Evolutionary conservation across 1,140 invertebrate species (phyloP).

Genomic region (Orchesella cincta): DNA sequence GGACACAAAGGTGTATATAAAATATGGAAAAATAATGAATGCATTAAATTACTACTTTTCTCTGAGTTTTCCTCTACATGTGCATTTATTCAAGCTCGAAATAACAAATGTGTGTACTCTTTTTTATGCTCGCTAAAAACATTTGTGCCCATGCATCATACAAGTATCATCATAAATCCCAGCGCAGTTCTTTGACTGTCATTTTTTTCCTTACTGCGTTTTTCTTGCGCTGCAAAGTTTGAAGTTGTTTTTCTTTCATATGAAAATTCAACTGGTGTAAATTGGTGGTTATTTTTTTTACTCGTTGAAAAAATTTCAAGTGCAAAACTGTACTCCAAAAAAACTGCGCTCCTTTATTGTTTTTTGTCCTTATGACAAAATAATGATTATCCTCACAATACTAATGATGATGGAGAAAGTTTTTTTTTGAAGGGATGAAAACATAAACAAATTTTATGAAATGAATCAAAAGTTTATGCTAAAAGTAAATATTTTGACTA

Average conservation of each 20-base stretch:
- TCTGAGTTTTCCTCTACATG: not conserved
- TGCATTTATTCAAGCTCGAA: not conserved
- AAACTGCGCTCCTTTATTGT: too few species aligned
- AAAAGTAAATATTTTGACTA: conserved; percentile 12
- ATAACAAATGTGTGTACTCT: too few species aligned
- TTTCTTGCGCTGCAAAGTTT: too few species aligned
- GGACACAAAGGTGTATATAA: too few species aligned
- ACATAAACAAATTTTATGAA: not conserved
- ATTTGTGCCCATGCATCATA: not conserved
- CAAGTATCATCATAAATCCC: not conserved
- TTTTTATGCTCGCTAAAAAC: too few species aligned
- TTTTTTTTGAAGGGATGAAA: not conserved
- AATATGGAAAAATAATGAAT: conserved; percentile 9
- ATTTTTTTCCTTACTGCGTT: not conserved
- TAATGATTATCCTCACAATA: not conserved
- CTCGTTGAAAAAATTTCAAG: too few species aligned
- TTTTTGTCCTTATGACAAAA: too few species aligned
- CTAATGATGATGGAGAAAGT: not conserved
- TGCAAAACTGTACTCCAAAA: too few species aligned
- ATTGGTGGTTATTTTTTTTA: too few species aligned
- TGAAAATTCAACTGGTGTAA: too few species aligned
- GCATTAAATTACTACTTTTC: not conserved
- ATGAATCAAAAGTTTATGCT: not conserved
- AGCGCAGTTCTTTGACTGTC: not conserved
- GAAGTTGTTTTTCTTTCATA: too few species aligned